A percentile compares a stretch with the other conserved stretches of the same genome.
These are phyloP conservation scores for Drosophila miranda DNA, from an alignment of 1,140 invertebrate species.

Conservation along the genomic window DNA sequence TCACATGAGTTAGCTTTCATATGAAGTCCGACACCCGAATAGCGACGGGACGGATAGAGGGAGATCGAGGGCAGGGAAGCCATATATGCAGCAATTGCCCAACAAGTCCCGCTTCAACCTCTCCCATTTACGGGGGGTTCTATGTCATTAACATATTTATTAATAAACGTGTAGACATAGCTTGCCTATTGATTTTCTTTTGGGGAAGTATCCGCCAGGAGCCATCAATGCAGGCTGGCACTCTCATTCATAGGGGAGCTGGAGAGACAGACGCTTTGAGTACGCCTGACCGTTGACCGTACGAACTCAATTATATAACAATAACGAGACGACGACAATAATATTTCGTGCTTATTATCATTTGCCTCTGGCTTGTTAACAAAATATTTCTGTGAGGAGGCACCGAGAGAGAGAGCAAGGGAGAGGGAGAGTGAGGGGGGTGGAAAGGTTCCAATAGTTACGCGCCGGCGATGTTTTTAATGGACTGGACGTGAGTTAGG, in stretches of 20 bases:
- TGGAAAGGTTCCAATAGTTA: neutral
- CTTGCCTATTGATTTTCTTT: constrained; percentile 21
- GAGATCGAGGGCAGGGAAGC: constrained; percentile 16
- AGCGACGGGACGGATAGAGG: neutral
- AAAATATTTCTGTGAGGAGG: constrained; percentile 12
- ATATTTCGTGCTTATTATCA: constrained; percentile 61
- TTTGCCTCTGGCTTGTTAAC: constrained; percentile 49
- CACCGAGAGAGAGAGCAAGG: constrained; percentile 1
- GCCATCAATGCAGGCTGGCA: constrained; percentile 1
- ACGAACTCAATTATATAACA: constrained; percentile 53
- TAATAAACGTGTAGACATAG: neutral
- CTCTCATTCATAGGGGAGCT: neutral
- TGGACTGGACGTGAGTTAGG: neutral
- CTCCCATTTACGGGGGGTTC: neutral
- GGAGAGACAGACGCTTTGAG: neutral
- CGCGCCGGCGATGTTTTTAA: constrained; percentile 37
- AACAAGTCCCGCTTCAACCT: constrained; percentile 27
- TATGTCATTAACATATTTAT: constrained; percentile 28
- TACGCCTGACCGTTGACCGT: neutral
- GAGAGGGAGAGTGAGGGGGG: constrained; percentile 2
- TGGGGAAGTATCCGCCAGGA: constrained; percentile 5
- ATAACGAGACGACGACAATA: constrained; percentile 36
- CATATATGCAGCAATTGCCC: constrained; percentile 19
- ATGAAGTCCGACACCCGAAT: constrained; percentile 28
- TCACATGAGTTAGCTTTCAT: constrained; percentile 26